phyloP scores from a whole-genome alignment of 2,113 vertebrate genomes.

The Ploceus nigricollis region DNA sequence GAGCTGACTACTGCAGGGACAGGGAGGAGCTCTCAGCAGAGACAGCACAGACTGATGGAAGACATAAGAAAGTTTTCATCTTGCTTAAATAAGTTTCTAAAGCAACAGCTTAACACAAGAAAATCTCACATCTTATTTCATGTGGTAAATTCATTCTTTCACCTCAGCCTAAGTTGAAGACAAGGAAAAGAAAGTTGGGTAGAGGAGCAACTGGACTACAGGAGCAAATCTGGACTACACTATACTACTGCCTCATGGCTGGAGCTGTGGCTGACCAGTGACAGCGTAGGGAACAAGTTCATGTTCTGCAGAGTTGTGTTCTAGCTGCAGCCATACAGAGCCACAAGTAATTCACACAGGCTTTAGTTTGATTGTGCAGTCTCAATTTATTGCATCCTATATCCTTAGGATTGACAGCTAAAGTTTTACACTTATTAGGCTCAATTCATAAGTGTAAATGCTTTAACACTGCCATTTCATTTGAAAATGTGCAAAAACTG shows the following conservation, averaged over 20 bases:
- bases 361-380: neutral
- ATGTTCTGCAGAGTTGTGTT: neutral
- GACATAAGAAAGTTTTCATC: neutral
- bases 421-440: neutral
- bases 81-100: neutral
- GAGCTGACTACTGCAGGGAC: neutral
- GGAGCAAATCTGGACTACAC: neutral
- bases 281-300: neutral
- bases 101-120: neutral
- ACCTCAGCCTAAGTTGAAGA: neutral
- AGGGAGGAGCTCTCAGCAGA: neutral
- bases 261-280: neutral
- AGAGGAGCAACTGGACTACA: neutral
- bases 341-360: neutral
- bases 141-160: neutral
- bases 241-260: neutral
- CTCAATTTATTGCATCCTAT: constrained; percentile 27
- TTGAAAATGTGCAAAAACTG: neutral
- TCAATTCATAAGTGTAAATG: neutral
- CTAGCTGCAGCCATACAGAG: neutral
- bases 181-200: neutral
- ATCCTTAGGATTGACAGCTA: neutral
- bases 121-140: neutral
- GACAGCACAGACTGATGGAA: neutral
- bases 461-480: neutral